phyloP scores from a whole-genome alignment of 2,888 invertebrate species.

The Orthosia cruda region DNA sequence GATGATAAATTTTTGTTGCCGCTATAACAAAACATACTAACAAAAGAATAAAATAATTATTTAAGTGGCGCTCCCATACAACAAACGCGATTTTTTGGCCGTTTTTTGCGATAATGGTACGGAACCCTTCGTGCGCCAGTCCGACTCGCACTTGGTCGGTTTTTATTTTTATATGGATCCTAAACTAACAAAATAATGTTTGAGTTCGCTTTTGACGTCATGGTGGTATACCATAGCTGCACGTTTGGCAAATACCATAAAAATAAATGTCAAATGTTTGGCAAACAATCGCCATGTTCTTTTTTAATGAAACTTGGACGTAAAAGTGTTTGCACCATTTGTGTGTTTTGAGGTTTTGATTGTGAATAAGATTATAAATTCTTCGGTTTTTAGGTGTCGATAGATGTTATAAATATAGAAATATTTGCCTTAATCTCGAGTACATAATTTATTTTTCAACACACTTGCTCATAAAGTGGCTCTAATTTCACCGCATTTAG shows the following conservation, averaged over 20 bases:
- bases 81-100: too few relatives aligned
- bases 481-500: too few relatives aligned
- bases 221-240: constrained; percentile 14
- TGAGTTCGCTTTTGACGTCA: constrained; percentile 17
- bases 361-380: neutral
- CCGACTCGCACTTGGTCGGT: too few relatives aligned
- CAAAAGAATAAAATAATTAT: too few relatives aligned
- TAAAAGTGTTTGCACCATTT: neutral
- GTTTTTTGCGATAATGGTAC: too few relatives aligned
- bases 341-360: neutral
- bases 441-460: neutral
- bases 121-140: too few relatives aligned
- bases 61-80: too few relatives aligned
- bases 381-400: neutral
- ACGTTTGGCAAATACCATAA: constrained; percentile 54
- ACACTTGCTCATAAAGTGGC: too few relatives aligned
- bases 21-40: too few relatives aligned
- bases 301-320: constrained; percentile 18
- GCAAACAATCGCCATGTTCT: constrained; percentile 22
- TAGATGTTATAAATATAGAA: neutral
- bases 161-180: constrained; percentile 39
- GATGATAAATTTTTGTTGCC: too few relatives aligned
- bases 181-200: constrained; percentile 47
- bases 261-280: constrained; percentile 40
- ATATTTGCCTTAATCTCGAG: neutral